These are phyloP conservation scores for Drosophila punjabiensis DNA, from an alignment of 1,140 invertebrate species.

Conservation along the genomic window DNA sequence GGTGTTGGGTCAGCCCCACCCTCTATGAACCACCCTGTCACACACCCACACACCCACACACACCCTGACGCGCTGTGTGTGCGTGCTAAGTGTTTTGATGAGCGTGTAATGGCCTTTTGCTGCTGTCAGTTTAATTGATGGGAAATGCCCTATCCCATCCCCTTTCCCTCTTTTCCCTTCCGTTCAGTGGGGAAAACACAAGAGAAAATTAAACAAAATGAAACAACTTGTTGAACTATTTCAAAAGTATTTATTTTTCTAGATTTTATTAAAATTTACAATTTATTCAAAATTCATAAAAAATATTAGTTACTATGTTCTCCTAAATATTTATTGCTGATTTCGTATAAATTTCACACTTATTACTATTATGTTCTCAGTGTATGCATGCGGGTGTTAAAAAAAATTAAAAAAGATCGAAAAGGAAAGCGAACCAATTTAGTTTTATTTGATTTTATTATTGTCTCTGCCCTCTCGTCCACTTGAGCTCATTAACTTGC, in stretches of 20 bases:
- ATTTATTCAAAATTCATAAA: neutral
- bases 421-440: conserved; percentile 39
- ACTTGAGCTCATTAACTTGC: conserved; percentile 75
- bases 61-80: neutral
- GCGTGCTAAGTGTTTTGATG: conserved; percentile 67
- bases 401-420: conserved; percentile 4
- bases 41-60: neutral
- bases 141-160: conserved; percentile 29
- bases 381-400: conserved; percentile 7
- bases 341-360: neutral
- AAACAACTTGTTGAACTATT: neutral
- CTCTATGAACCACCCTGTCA: neutral
- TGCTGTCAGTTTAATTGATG: conserved; percentile 72
- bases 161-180: neutral
- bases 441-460: conserved; percentile 63
- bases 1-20: neutral
- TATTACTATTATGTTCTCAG: neutral
- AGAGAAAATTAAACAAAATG: neutral
- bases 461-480: conserved; percentile 39
- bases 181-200: neutral
- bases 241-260: too few relatives aligned
- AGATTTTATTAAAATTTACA: neutral
- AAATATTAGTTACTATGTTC: too few relatives aligned
- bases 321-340: neutral
- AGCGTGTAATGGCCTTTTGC: conserved; percentile 67